A percentile compares a stretch with the other conserved stretches of the same genome.
Evolutionary conservation across 2,888 invertebrate species (phyloP).

Genomic region (Linnaemya tessellans): DNA sequence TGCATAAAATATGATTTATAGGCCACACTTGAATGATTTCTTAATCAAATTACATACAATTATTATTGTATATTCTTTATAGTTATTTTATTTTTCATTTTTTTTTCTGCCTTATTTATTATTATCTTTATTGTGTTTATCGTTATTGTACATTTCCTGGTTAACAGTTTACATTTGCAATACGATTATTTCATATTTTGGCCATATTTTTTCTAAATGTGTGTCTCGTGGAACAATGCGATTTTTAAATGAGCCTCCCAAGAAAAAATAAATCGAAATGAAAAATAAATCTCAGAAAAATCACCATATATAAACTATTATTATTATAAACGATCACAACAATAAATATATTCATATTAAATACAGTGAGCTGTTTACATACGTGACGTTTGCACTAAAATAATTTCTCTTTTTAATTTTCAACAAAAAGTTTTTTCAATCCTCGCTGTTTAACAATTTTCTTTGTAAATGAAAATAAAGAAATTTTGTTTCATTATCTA

Average conservation of each 20-base stretch:
- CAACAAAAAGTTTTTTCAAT: too few species aligned
- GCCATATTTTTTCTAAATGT: constrained; percentile 26
- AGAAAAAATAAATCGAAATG: constrained; percentile 24
- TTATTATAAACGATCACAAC: constrained; percentile 63
- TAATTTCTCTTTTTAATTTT: too few species aligned
- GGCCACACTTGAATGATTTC: constrained; percentile 72
- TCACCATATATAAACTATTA: constrained; percentile 69
- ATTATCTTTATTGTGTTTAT: constrained; percentile 44
- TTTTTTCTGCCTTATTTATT: neutral
- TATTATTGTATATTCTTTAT: constrained; percentile 55
- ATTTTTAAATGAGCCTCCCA: constrained; percentile 69
- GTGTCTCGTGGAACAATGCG: constrained; percentile 56
- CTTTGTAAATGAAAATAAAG: too few species aligned
- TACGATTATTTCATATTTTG: constrained; percentile 57
- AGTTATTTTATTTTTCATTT: constrained; percentile 8
- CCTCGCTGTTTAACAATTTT: too few species aligned
- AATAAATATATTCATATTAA: constrained; percentile 49
- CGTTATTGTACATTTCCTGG: constrained; percentile 66
- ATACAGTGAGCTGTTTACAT: constrained; percentile 8
- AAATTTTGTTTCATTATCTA: too few species aligned
- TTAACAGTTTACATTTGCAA: constrained; percentile 66
- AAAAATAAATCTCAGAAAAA: constrained; percentile 62
- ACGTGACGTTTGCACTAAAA: neutral
- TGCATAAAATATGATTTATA: constrained; percentile 72
- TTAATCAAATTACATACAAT: constrained; percentile 72